Conservation (phyloP, 2,113 vertebrate genomes). For the Tretioscincus oriximinensis region DNA sequence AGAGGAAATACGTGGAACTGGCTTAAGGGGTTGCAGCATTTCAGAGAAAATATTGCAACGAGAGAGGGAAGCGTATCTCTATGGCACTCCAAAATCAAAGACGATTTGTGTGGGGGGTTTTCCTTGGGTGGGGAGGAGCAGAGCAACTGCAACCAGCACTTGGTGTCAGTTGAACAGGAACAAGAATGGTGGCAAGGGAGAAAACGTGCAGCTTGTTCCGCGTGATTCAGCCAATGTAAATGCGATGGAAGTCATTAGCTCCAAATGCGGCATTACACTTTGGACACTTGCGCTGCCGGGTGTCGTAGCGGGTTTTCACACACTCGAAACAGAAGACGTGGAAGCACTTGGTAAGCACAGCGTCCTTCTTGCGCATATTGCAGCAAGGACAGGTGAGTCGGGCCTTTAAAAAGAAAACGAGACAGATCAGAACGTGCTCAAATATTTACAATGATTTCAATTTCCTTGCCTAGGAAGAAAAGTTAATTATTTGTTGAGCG, state of each 20-base stretch:
- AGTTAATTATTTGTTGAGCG: neutral
- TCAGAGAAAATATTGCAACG: neutral
- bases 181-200: neutral
- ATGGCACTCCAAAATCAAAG: neutral
- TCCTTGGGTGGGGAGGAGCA: neutral
- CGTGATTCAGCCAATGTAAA: slow-evolving; percentile 87
- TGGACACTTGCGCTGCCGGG: slow-evolving; percentile 94
- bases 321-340: slow-evolving; percentile 98
- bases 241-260: slow-evolving; percentile 96
- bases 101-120: neutral
- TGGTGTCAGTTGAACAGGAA: slow-evolving; percentile 14
- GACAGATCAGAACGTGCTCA: neutral
- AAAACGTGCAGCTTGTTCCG: neutral
- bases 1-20: neutral
- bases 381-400: slow-evolving; percentile 95
- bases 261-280: slow-evolving; percentile 97
- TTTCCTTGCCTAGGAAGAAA: neutral
- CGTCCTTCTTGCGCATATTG: slow-evolving; percentile 95
- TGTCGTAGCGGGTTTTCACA: slow-evolving; percentile 93
- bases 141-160: neutral
- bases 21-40: neutral
- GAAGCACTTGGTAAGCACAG: slow-evolving; percentile 95
- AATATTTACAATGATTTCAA: neutral
- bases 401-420: slow-evolving; percentile 70
- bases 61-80: neutral